Conservation (phyloP, 2,113 vertebrate species). For the Redunca redunca region DNA sequence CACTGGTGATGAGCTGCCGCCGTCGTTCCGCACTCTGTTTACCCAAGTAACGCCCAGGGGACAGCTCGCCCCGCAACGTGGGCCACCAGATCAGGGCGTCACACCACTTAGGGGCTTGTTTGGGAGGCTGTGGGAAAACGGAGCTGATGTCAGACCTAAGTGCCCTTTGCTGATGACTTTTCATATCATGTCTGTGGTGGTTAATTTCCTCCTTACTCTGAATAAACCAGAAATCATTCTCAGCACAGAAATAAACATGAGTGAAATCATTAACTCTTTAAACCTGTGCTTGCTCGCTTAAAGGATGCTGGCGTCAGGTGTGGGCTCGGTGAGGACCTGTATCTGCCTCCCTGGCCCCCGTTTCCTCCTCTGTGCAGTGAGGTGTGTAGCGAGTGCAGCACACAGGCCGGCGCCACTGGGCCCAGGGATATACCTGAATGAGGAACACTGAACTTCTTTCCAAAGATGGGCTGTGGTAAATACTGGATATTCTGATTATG, state of each 20-base stretch:
- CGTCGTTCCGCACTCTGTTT: fast-evolving
- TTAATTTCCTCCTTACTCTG: background rate
- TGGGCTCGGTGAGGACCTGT: background rate
- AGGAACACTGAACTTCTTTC: slow-evolving; percentile 51
- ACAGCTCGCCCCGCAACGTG: fast-evolving
- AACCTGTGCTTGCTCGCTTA: background rate
- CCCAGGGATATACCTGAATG: slow-evolving; percentile 33
- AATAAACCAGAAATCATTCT: slow-evolving; percentile 44
- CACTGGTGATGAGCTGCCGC: background rate
- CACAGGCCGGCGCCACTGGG: background rate
- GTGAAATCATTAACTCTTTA: background rate
- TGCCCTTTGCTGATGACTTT: slow-evolving; percentile 67
- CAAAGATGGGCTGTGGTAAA: slow-evolving; percentile 71
- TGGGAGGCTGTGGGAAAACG: background rate
- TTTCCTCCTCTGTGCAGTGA: background rate
- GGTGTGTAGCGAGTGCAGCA: background rate
- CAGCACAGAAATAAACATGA: background rate
- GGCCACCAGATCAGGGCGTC: background rate
- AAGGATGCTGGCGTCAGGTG: background rate
- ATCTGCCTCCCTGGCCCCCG: background rate
- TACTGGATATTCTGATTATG: slow-evolving; percentile 63
- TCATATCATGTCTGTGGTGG: background rate
- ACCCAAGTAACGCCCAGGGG: background rate
- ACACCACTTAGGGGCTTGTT: background rate
- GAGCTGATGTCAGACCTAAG: slow-evolving; percentile 58